Percentiles rank a stretch among this genome's conserved stretches.
These are phyloP conservation scores for Anniella stebbinsi DNA, from an alignment of 2,797 vertebrate genomes.

Conservation along the genomic window DNA sequence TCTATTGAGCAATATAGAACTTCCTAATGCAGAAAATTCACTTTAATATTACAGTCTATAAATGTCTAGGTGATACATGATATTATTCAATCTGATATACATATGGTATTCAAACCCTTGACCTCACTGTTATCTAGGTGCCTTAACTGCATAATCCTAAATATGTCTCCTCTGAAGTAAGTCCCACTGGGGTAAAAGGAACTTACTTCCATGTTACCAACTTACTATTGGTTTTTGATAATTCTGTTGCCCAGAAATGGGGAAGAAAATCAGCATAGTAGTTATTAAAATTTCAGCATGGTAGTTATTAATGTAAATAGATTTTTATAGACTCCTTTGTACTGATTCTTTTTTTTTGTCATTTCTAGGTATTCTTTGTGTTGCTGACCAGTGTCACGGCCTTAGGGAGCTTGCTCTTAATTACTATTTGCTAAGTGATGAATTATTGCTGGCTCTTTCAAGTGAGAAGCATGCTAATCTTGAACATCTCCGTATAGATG, in stretches of 20 bases:
- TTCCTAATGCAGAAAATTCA: background rate
- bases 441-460: conserved; percentile 81
- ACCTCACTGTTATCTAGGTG: background rate
- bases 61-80: background rate
- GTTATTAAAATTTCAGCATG: too few species aligned
- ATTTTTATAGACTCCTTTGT: background rate
- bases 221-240: background rate
- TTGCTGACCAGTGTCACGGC: conserved; percentile 82
- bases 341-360: background rate
- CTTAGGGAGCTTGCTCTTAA: conserved; percentile 81
- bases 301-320: background rate
- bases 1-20: background rate
- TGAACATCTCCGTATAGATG: conserved; percentile 82
- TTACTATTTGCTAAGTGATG: conserved; percentile 80
- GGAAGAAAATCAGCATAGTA: background rate
- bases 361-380: conserved; percentile 79
- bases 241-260: background rate
- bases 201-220: background rate
- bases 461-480: conserved; percentile 83
- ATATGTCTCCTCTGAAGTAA: background rate
- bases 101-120: background rate
- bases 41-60: background rate
- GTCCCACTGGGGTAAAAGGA: background rate
- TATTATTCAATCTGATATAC: background rate
- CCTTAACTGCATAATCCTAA: background rate